phyloP scores from a whole-genome alignment of 2,888 invertebrate species.

The Acrobasis repandana region DNA sequence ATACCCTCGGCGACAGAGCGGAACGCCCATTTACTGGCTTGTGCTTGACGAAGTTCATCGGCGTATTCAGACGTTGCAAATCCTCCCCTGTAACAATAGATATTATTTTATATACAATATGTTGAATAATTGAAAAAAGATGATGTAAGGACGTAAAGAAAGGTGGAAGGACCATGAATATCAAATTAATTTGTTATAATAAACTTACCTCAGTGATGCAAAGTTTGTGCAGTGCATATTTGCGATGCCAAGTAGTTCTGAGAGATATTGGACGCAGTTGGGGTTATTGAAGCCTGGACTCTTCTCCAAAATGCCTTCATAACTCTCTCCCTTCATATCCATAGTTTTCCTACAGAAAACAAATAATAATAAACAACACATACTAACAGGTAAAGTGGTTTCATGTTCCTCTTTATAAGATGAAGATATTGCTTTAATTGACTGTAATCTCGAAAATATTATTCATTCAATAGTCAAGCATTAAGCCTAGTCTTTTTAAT shows the following conservation, averaged over 20 bases:
- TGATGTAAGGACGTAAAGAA: no score
- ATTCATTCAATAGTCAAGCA: conserved; percentile 53
- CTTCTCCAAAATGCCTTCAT: conserved; percentile 91
- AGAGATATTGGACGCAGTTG: conserved; percentile 92
- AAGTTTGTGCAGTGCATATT: conserved; percentile 87
- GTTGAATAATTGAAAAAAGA: not conserved
- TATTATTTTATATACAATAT: not conserved
- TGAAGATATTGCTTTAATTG: conserved; percentile 52
- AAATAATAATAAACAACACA: conserved; percentile 39
- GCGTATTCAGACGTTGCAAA: conserved; percentile 92
- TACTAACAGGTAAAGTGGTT: conserved; percentile 40
- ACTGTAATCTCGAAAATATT: conserved; percentile 52
- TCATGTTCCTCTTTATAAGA: conserved; percentile 47
- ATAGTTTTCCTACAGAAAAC: conserved; percentile 85
- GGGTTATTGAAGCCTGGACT: conserved; percentile 95
- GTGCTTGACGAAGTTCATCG: conserved; percentile 91
- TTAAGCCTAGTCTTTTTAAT: conserved; percentile 58
- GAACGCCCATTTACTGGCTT: conserved; percentile 97
- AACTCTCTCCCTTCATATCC: conserved; percentile 90
- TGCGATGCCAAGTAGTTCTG: conserved; percentile 88
- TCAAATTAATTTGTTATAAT: conserved; percentile 9
- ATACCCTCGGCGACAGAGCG: conserved; percentile 97
- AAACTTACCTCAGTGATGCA: conserved; percentile 85
- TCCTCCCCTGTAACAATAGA: conserved; percentile 81
- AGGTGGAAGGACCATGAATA: no score